A percentile compares a stretch with the other conserved stretches of the same genome.
Conservation (phyloP, 1,140 invertebrate species). For the Matsumurasca onukii region DNA sequence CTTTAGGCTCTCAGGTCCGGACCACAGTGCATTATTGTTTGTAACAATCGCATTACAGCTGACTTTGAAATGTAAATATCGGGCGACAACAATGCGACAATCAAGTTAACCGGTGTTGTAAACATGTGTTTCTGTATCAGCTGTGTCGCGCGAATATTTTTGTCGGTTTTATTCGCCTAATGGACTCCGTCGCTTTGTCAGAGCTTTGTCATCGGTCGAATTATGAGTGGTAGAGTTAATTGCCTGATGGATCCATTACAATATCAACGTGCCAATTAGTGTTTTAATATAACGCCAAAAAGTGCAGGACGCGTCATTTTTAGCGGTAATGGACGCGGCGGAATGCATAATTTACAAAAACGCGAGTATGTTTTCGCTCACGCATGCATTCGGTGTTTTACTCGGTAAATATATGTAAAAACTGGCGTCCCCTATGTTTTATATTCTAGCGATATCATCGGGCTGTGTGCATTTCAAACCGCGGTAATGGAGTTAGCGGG, state of each 20-base stretch:
- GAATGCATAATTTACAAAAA: not conserved
- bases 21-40: not conserved
- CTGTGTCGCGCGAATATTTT: not conserved
- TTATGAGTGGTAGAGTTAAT: not conserved
- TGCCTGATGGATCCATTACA: not conserved
- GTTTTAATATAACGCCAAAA: conserved; percentile 2
- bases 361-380: not conserved
- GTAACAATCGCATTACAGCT: not conserved
- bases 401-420: too few species aligned
- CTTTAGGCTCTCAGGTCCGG: too few species aligned
- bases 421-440: too few species aligned
- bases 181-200: not conserved
- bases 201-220: not conserved
- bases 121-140: too few species aligned
- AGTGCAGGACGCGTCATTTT: not conserved
- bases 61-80: not conserved
- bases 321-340: not conserved
- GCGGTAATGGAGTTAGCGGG: not conserved
- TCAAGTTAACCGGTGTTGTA: too few species aligned
- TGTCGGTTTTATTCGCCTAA: not conserved
- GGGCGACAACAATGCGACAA: too few species aligned
- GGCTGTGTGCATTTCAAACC: not conserved
- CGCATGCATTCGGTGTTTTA: not conserved
- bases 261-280: not conserved
- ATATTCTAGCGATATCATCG: too few species aligned